A percentile compares a stretch with the other conserved stretches of the same genome.
These are phyloP conservation scores for Sthenelais limicola DNA, from an alignment of 2,888 invertebrate genomes.

Conservation along the genomic window DNA sequence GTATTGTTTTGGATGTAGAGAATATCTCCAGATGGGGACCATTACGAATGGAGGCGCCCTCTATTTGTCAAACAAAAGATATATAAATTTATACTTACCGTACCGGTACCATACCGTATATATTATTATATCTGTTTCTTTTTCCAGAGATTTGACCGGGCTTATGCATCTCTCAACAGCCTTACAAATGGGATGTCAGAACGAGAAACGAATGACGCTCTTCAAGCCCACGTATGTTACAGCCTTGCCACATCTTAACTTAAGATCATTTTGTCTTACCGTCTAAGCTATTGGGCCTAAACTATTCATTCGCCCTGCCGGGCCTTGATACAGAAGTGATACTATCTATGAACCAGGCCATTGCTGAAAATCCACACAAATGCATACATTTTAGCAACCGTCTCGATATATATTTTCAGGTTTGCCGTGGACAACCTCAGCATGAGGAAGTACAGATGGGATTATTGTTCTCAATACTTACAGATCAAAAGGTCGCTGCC, in stretches of 20 bases:
- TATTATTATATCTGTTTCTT: background rate
- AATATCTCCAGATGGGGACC: too few relatives aligned
- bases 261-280: background rate
- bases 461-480: constrained; percentile 88
- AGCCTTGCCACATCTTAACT: background rate
- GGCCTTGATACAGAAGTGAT: too few relatives aligned
- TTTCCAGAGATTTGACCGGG: constrained; percentile 89
- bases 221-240: constrained; percentile 85
- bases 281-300: background rate
- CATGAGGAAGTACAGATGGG: constrained; percentile 96
- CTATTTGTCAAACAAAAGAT: too few relatives aligned
- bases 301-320: too few relatives aligned
- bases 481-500: constrained; percentile 79
- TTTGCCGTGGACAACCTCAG: constrained; percentile 83
- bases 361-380: too few relatives aligned
- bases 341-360: too few relatives aligned
- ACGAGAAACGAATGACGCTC: constrained; percentile 92
- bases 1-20: too few relatives aligned
- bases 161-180: constrained; percentile 83
- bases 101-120: background rate
- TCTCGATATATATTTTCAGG: constrained; percentile 55
- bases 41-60: too few relatives aligned
- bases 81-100: background rate
- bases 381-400: background rate
- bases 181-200: constrained; percentile 89